Percentiles rank a stretch among this genome's conserved stretches.
Evolutionary conservation across 2,113 vertebrate species (phyloP).

Genomic region (Sprattus sprattus): DNA sequence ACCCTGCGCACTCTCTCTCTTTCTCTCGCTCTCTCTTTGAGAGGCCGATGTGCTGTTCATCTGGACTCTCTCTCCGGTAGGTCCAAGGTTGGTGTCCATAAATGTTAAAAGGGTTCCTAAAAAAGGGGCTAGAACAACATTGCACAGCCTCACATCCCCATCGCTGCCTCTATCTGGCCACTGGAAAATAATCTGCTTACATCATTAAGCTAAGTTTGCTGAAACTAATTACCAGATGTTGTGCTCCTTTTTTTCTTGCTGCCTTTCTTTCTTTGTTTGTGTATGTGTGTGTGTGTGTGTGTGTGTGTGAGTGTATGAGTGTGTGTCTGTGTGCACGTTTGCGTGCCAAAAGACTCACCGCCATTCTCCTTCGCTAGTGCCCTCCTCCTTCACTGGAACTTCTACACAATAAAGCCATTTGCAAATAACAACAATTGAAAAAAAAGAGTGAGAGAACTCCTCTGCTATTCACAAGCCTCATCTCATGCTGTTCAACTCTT

Average conservation of each 20-base stretch:
- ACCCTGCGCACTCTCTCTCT: background rate
- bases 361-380: conserved; percentile 82
- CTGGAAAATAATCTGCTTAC: conserved; percentile 95
- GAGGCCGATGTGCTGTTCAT: conserved; percentile 23
- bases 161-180: conserved; percentile 46
- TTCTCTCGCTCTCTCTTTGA: background rate
- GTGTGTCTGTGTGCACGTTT: background rate
- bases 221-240: conserved; percentile 98
- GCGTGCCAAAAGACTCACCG: conserved; percentile 79
- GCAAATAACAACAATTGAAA: conserved; percentile 84
- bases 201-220: conserved; percentile 94
- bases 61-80: conserved; percentile 39
- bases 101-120: conserved; percentile 54
- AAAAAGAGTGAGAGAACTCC: conserved; percentile 61
- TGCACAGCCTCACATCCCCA: background rate
- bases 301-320: background rate
- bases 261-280: conserved; percentile 54
- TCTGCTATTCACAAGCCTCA: conserved; percentile 75
- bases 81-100: conserved; percentile 43
- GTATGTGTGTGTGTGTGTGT: background rate
- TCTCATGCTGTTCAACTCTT: conserved; percentile 69
- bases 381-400: conserved; percentile 79
- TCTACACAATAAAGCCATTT: conserved; percentile 87
- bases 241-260: conserved; percentile 80
- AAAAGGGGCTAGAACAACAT: conserved; percentile 29